Evolutionary conservation across 2,113 vertebrate species (phyloP), one percentile per base, ranked within the genome.

Genomic region (Macquaria ambigua): DNA sequence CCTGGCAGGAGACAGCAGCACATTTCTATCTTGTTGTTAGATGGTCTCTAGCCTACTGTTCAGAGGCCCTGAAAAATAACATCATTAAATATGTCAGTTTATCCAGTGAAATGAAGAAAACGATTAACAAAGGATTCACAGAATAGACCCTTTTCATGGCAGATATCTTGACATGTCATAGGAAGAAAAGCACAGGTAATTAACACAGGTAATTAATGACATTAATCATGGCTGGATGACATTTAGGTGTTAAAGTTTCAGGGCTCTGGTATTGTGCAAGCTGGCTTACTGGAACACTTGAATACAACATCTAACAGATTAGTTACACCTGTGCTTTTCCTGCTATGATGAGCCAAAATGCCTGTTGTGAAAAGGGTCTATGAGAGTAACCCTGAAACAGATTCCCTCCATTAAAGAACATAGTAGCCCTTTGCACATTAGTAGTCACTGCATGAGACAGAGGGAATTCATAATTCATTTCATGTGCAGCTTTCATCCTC

Each of bases 381-480:
- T 46, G 10, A 55, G 16, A 53, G 8, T 18, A 55, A 53, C 46
- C 43, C 37, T 64, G 50, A 59, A 39, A 39, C 16, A 79, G 41
- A 72, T 56, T 73, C 37, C 37, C 23, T 20, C 20, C 34, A 48
- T 34, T 55, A 53, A 68, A 46, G 41, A n/a, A 74, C 34, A 25
- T 34, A 62, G 70, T 7, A 41, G 9, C 4, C 16, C 20, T 23
- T 68, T 71, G 18, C 56, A 46, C 20, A 53, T 25, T 72, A 68
- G 70, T 28, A 64, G 8, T 78, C 4, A 43, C 4, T 59, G 18
- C 63, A 20, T n/a, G 52, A 62, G 34, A 79, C 8, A 34, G 28
- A 67, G 39, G 7, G 41, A 59, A 78, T 78, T 41, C 41, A 73
- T 84, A 8, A 74, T 79, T 20, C 0, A 74, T 81, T 59, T 39